Conservation (phyloP, 1,140 invertebrate species). For the Tetragnatha versicolor region DNA sequence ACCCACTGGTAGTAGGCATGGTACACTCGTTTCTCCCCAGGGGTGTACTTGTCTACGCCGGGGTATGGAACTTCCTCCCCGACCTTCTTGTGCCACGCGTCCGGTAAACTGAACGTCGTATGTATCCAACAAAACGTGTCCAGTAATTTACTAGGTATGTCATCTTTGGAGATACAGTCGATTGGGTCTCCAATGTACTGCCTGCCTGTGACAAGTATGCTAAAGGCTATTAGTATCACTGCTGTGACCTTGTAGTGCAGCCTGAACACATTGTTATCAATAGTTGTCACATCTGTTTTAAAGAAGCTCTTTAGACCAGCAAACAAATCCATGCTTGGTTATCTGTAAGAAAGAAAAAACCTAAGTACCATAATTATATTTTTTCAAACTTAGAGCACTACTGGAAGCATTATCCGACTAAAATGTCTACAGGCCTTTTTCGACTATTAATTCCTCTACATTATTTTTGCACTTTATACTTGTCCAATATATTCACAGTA, state of each 20-base stretch:
- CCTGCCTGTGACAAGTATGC: slow-evolving; percentile 92
- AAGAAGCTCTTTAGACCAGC: slow-evolving; percentile 63
- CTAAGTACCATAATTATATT: too few species aligned
- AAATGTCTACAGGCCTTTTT: too few species aligned
- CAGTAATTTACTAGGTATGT: slow-evolving; percentile 59
- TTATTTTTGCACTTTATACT: too few species aligned
- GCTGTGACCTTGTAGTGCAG: slow-evolving; percentile 93
- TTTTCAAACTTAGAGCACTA: too few species aligned
- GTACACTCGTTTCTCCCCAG: slow-evolving; percentile 57
- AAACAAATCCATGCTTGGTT: slow-evolving; percentile 55
- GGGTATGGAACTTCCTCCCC: slow-evolving; percentile 60
- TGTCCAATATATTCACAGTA: too few species aligned
- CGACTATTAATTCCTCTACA: too few species aligned
- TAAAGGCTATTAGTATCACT: slow-evolving; percentile 88
- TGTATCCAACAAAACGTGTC: slow-evolving; percentile 62
- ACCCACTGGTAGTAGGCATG: slow-evolving; percentile 63
- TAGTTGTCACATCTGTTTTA: slow-evolving; percentile 90
- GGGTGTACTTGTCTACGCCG: slow-evolving; percentile 65
- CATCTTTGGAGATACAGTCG: slow-evolving; percentile 59
- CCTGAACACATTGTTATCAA: slow-evolving; percentile 88
- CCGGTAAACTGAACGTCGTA: slow-evolving; percentile 63
- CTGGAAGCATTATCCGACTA: too few species aligned
- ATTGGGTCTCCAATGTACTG: slow-evolving; percentile 61
- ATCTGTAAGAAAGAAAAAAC: slow-evolving; percentile 9
- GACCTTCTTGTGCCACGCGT: slow-evolving; percentile 70